Percentiles rank a stretch among this genome's conserved stretches.
phyloP scores from a whole-genome alignment of 1,140 invertebrate genomes.

The Brachionus paranguensis region DNA sequence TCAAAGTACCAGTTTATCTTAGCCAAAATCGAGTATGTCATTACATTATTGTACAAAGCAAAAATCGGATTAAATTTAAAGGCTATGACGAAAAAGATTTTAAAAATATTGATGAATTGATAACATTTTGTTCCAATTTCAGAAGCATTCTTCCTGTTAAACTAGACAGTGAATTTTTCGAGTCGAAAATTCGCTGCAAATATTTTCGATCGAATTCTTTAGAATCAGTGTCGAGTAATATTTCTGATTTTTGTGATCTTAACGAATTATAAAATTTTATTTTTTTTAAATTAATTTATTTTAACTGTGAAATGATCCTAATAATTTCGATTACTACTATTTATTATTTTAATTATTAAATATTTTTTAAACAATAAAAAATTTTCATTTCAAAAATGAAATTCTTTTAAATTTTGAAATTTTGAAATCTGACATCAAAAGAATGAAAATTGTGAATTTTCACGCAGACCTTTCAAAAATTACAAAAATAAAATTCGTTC shows the following conservation, averaged over 20 bases:
- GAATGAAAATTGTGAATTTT: too few relatives aligned
- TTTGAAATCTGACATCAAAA: too few relatives aligned
- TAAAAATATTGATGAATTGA: background rate
- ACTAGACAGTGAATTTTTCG: background rate
- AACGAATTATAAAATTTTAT: background rate
- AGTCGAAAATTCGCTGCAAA: background rate
- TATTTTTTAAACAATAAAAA: too few relatives aligned
- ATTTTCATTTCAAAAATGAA: too few relatives aligned
- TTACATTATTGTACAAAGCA: background rate
- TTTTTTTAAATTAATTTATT: background rate
- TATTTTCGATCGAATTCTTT: background rate
- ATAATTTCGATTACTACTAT: too few relatives aligned
- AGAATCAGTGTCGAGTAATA: background rate
- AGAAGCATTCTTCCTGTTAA: background rate
- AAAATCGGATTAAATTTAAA: background rate
- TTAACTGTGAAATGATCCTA: background rate
- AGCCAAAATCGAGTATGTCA: background rate
- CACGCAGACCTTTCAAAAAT: too few relatives aligned
- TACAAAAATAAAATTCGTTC: too few relatives aligned
- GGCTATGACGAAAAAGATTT: slow-evolving; percentile 1
- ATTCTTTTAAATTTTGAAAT: too few relatives aligned
- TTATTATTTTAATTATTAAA: too few relatives aligned
- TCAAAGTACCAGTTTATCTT: slow-evolving; percentile 21
- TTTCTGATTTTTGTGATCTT: background rate
- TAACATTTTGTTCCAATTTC: background rate